A percentile compares a stretch with the other conserved stretches of the same genome.
These are phyloP conservation scores for Brienomyrus brachyistius DNA, from an alignment of 2,113 vertebrate species.

Conservation along the genomic window DNA sequence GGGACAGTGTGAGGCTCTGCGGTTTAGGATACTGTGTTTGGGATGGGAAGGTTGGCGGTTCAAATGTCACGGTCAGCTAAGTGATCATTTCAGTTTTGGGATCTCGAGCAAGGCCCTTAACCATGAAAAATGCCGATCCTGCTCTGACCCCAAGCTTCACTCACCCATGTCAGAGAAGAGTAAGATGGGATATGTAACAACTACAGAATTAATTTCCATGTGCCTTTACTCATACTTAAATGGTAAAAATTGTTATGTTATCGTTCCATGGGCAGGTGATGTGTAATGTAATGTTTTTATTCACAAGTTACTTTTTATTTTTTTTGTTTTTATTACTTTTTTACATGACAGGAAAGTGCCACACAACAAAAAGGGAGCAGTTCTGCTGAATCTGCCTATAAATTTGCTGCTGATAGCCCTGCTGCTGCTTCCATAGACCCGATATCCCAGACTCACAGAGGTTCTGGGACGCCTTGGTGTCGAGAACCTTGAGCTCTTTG, in stretches of 20 bases:
- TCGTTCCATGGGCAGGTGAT: neutral
- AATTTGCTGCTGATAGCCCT: neutral
- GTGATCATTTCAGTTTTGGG: neutral
- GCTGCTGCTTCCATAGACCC: neutral
- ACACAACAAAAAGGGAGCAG: no score
- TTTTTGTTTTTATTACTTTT: neutral
- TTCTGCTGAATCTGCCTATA: neutral
- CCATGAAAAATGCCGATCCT: neutral
- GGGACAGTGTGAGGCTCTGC: neutral
- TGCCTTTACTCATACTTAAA: neutral
- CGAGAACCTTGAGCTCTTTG: constrained; percentile 76
- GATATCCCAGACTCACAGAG: constrained; percentile 64
- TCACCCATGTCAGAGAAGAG: neutral
- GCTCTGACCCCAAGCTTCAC: neutral
- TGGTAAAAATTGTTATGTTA: neutral
- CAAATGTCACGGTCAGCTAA: neutral
- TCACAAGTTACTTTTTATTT: no score
- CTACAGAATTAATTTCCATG: neutral
- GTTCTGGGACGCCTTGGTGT: constrained; percentile 70
- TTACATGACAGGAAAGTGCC: neutral
- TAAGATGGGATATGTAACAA: neutral
- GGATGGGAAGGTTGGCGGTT: neutral
- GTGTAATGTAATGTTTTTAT: neutral
- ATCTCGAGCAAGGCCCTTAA: neutral
- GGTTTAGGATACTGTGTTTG: neutral